phyloP scores from a whole-genome alignment of 2,797 vertebrate genomes.

The Bovichtus diacanthus region DNA sequence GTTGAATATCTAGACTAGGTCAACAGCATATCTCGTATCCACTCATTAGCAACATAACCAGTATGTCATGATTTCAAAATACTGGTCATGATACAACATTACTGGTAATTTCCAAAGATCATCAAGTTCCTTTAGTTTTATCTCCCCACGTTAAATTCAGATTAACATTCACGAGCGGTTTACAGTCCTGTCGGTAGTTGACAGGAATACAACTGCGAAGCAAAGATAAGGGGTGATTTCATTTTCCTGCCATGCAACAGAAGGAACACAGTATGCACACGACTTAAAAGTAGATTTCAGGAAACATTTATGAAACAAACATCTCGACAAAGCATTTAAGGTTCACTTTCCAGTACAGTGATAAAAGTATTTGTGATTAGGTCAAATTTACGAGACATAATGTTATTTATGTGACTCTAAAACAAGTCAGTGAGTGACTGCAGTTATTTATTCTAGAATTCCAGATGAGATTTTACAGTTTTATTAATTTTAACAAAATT shows the following conservation, averaged over 20 bases:
- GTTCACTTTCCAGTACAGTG: background rate
- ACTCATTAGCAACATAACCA: background rate
- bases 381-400: background rate
- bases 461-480: background rate
- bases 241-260: background rate
- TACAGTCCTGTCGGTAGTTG: background rate
- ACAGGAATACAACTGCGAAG: background rate
- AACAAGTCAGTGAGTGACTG: constrained; percentile 31
- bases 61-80: background rate
- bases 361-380: background rate
- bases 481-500: too few species aligned
- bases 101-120: background rate
- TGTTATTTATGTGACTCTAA: constrained; percentile 42
- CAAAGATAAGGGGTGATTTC: background rate
- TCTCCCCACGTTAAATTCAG: background rate
- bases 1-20: background rate
- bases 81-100: too few species aligned
- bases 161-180: background rate
- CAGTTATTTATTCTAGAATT: constrained; percentile 1
- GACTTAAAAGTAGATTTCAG: background rate
- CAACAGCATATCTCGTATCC: background rate
- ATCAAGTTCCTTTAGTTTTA: constrained; percentile 26
- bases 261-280: background rate
- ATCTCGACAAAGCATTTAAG: background rate
- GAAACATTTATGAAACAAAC: constrained; percentile 9